Percentiles rank a stretch among this genome's conserved stretches.
Evolutionary conservation across 2,113 vertebrate species (phyloP).

Genomic region (Phaethon lepturus): DNA sequence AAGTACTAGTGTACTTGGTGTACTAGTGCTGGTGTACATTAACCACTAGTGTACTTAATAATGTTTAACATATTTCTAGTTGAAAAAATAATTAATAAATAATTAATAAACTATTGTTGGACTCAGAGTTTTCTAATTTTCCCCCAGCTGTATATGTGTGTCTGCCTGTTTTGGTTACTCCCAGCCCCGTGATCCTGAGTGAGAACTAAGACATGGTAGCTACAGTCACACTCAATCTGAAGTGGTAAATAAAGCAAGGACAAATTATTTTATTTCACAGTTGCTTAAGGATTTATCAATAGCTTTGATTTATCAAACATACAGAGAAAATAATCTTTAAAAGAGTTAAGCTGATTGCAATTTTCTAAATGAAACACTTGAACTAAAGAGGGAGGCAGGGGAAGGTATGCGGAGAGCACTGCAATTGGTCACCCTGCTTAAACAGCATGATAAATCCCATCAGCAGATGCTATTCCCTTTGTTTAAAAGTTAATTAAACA

Average conservation of each 20-base stretch:
- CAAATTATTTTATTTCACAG: background rate
- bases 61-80: slow-evolving; percentile 16
- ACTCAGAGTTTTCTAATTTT: background rate
- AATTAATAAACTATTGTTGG: background rate
- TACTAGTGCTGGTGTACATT: slow-evolving; percentile 1
- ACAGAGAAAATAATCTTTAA: background rate
- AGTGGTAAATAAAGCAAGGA: background rate
- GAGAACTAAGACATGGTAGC: background rate
- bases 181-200: background rate
- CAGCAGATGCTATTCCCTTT: background rate
- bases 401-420: background rate
- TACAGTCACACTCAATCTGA: background rate
- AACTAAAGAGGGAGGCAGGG: background rate
- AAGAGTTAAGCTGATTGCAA: background rate
- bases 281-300: background rate
- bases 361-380: slow-evolving; percentile 5
- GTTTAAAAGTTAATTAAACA: background rate
- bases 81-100: background rate
- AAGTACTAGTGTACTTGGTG: background rate
- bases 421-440: background rate
- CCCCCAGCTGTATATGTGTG: background rate
- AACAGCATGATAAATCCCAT: background rate
- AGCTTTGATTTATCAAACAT: background rate
- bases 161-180: background rate
- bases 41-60: background rate